These are phyloP conservation scores for Perca fluviatilis DNA, from an alignment of 2,113 vertebrate species.

Conservation along the genomic window DNA sequence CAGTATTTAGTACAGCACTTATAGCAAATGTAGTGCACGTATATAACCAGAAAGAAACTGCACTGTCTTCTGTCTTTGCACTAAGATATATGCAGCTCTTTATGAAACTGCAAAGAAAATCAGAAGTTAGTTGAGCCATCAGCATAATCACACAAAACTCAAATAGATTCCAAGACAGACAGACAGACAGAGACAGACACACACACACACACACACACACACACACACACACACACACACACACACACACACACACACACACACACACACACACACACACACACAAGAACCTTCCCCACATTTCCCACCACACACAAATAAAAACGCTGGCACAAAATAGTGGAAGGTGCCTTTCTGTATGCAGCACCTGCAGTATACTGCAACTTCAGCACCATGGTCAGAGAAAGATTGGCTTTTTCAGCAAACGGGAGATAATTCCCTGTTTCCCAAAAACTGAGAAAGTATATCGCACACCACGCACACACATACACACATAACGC, in stretches of 20 bases:
- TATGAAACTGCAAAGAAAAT: conserved; percentile 11
- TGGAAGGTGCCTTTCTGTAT: conserved; percentile 50
- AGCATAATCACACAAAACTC: conserved; percentile 45
- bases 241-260: neutral
- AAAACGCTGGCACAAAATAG: conserved; percentile 45
- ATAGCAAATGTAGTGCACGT: neutral
- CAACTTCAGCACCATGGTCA: conserved; percentile 73
- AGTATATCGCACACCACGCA: conserved; percentile 17
- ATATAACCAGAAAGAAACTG: neutral
- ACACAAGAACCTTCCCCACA: neutral
- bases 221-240: neutral
- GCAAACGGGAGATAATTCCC: conserved; percentile 72
- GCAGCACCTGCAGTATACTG: conserved; percentile 72
- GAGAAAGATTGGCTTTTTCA: conserved; percentile 76
- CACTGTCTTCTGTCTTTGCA: neutral
- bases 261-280: neutral
- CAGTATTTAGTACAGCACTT: neutral
- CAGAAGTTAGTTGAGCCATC: conserved; percentile 49
- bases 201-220: neutral
- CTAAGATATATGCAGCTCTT: conserved; percentile 2
- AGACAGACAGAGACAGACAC: conserved; percentile 2
- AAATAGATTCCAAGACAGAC: conserved; percentile 19
- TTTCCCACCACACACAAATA: conserved; percentile 19
- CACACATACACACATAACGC: conserved; percentile 20
- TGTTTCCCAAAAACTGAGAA: conserved; percentile 51